A percentile compares a stretch with the other conserved stretches of the same genome.
These are phyloP conservation scores for Colius striatus DNA, from an alignment of 2,113 vertebrate species.

Conservation along the genomic window DNA sequence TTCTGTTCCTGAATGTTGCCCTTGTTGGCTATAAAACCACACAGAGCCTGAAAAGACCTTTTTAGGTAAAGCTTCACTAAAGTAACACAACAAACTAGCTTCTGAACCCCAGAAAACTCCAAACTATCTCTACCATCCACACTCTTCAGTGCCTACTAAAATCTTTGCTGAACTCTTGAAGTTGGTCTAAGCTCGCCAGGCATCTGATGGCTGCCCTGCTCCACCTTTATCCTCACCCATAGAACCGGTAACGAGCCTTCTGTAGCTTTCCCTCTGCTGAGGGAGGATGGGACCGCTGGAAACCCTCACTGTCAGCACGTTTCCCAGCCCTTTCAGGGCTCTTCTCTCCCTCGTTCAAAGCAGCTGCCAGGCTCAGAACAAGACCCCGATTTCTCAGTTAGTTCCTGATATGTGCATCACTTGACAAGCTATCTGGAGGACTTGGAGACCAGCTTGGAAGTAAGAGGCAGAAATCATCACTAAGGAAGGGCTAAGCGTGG, in stretches of 20 bases:
- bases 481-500: background rate
- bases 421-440: background rate
- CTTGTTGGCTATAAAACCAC: background rate
- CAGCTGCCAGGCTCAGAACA: fast-evolving
- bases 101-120: background rate
- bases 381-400: background rate
- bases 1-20: background rate
- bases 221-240: background rate
- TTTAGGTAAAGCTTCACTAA: background rate
- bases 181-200: background rate
- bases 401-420: background rate
- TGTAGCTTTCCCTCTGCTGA: background rate
- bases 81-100: background rate
- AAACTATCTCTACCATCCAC: background rate
- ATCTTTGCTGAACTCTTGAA: background rate
- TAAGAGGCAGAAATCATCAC: background rate
- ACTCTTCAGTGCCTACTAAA: fast-evolving
- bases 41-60: background rate
- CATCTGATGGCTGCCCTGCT: background rate
- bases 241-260: background rate
- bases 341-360: background rate
- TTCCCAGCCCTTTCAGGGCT: background rate
- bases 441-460: background rate
- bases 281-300: background rate
- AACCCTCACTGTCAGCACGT: background rate